Conservation (phyloP, 64 coral and sea anemone species). For the Pachyseris speciosa region DNA sequence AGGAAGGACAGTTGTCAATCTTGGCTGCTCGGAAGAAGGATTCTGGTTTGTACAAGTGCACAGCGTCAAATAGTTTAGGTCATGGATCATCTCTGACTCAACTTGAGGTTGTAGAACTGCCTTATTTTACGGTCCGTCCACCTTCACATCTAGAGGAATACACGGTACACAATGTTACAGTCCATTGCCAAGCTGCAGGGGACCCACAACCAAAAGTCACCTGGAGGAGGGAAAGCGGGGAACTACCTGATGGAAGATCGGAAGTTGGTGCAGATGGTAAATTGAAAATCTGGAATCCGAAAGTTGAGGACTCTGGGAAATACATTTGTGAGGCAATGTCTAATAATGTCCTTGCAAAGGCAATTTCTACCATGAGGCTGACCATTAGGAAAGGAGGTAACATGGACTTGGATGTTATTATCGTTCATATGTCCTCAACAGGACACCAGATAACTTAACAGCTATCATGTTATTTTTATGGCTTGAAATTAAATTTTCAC, state of each 20-base stretch:
- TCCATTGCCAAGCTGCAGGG: conserved; percentile 12
- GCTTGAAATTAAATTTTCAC: too few species aligned
- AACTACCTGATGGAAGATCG: background rate
- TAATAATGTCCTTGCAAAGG: background rate
- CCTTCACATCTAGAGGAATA: background rate
- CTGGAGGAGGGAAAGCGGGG: background rate
- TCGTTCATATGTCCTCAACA: too few species aligned
- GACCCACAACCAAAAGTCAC: conserved; percentile 23
- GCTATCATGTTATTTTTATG: too few species aligned
- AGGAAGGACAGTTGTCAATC: background rate
- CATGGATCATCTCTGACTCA: background rate
- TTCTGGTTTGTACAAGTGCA: conserved; percentile 41
- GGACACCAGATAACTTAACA: too few species aligned
- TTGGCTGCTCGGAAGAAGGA: background rate
- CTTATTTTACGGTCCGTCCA: background rate
- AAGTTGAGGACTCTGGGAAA: background rate
- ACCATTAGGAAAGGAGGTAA: background rate
- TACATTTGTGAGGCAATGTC: conserved; percentile 14
- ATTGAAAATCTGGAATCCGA: background rate
- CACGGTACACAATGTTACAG: background rate
- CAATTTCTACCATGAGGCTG: background rate
- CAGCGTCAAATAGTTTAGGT: conserved; percentile 37
- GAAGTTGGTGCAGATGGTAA: background rate
- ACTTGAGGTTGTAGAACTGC: conserved; percentile 13
- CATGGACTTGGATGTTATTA: too few species aligned